Conservation (phyloP, 2,113 vertebrate genomes). For the Datnioides undecimradiatus region DNA sequence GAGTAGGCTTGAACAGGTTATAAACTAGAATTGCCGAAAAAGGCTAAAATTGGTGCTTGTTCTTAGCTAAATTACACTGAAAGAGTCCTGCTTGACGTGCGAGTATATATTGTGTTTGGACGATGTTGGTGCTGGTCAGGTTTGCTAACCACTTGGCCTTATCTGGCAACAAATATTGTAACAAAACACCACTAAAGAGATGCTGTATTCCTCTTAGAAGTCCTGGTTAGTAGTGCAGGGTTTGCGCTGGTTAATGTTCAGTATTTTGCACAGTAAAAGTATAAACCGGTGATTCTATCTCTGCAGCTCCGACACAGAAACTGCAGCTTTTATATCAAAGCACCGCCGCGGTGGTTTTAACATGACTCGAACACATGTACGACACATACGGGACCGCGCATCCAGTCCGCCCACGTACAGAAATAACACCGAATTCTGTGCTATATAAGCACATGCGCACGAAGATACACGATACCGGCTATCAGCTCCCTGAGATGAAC, state of each 20-base stretch:
- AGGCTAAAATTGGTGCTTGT: neutral
- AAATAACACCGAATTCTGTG: slow-evolving; percentile 64
- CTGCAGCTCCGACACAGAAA: neutral
- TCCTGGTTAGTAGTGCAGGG: neutral
- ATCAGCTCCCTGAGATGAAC: slow-evolving; percentile 69
- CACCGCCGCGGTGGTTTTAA: neutral
- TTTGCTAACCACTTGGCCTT: neutral
- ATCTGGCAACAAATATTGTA: neutral
- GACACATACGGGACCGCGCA: slow-evolving; percentile 50
- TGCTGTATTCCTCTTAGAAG: neutral
- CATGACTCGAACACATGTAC: slow-evolving; percentile 39
- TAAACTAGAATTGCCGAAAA: too few species aligned
- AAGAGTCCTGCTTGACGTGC: neutral
- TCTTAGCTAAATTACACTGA: neutral
- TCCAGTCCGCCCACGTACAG: slow-evolving; percentile 51
- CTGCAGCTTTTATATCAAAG: neutral
- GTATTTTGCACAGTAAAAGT: neutral
- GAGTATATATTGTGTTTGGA: neutral
- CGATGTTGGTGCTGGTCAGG: neutral
- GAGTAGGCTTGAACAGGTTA: neutral
- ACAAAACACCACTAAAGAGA: neutral
- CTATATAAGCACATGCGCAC: slow-evolving; percentile 59
- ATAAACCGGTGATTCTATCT: neutral
- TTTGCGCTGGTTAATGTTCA: neutral
- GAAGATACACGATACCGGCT: slow-evolving; percentile 63